Evolutionary conservation across 2,113 vertebrate species (phyloP).

Genomic region (Pionites leucogaster): DNA sequence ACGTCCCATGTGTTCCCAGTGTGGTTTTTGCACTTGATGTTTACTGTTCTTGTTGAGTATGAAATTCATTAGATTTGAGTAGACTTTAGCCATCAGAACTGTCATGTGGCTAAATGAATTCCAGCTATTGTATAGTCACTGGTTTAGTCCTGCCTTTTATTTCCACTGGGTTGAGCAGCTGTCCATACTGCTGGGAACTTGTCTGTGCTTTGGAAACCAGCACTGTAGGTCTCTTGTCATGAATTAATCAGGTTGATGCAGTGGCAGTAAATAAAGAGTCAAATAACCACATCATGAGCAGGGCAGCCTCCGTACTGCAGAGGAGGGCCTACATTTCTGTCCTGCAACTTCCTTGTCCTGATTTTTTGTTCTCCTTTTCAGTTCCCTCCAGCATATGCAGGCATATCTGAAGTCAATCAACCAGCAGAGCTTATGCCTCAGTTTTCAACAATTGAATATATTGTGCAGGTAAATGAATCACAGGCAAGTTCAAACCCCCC

Average conservation of each 20-base stretch:
- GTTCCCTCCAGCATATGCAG: conserved; percentile 94
- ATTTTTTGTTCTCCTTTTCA: conserved; percentile 67
- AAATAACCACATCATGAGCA: background rate
- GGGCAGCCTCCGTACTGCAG: background rate
- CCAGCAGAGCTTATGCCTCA: conserved; percentile 97
- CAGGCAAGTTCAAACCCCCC: background rate
- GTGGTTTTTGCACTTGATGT: background rate
- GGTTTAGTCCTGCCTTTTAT: background rate
- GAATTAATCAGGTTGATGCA: background rate
- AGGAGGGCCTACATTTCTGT: background rate
- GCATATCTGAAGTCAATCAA: conserved; percentile 95
- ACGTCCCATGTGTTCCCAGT: background rate
- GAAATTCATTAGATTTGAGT: background rate
- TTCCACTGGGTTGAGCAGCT: background rate
- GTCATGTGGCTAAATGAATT: background rate
- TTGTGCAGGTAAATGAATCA: conserved; percentile 87
- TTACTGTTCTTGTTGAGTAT: background rate
- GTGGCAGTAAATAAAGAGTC: background rate
- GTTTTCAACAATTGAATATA: conserved; percentile 97
- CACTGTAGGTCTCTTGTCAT: background rate
- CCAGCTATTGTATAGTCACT: background rate
- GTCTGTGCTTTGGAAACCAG: background rate
- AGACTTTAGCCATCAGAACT: background rate
- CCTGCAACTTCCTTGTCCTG: background rate
- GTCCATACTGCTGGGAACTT: background rate